Evolutionary conservation across 1,140 invertebrate species (phyloP).

Genomic region (Neodiprion pinetum): DNA sequence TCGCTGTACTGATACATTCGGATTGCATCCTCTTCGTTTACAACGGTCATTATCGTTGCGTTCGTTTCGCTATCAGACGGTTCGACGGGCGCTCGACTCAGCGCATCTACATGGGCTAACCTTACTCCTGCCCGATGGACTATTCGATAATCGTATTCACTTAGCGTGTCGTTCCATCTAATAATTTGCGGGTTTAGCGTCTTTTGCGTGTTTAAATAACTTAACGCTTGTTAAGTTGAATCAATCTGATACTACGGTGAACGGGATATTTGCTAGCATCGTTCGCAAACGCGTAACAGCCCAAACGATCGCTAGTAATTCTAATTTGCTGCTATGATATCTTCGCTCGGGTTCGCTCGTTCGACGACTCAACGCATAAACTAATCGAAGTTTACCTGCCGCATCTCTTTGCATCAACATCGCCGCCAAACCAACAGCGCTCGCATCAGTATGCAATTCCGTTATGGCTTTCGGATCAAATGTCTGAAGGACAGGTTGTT

Average conservation of each 20-base stretch:
- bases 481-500: too few relatives aligned
- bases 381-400: slow-evolving; percentile 28
- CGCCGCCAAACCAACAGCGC: not conserved
- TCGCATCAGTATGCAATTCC: too few relatives aligned
- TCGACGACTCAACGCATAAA: not conserved
- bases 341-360: slow-evolving; percentile 12
- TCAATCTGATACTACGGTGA: slow-evolving; percentile 42
- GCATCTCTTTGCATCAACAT: not conserved
- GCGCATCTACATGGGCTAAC: slow-evolving; percentile 42
- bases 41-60: slow-evolving; percentile 10
- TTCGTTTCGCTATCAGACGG: not conserved
- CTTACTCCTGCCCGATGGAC: slow-evolving; percentile 36
- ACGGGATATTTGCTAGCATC: slow-evolving; percentile 47
- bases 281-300: slow-evolving; percentile 57
- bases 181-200: slow-evolving; percentile 36
- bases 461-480: too few relatives aligned
- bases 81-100: slow-evolving; percentile 33
- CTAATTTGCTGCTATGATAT: slow-evolving; percentile 21
- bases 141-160: slow-evolving; percentile 41
- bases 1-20: slow-evolving; percentile 21
- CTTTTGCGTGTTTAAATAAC: slow-evolving; percentile 35
- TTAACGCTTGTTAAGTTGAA: too few relatives aligned
- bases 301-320: slow-evolving; percentile 24
- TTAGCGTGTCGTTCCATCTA: slow-evolving; percentile 43
- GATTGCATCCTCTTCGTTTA: slow-evolving; percentile 21